Conservation (phyloP, 2,797 vertebrate species). For the Siniperca obscura region DNA sequence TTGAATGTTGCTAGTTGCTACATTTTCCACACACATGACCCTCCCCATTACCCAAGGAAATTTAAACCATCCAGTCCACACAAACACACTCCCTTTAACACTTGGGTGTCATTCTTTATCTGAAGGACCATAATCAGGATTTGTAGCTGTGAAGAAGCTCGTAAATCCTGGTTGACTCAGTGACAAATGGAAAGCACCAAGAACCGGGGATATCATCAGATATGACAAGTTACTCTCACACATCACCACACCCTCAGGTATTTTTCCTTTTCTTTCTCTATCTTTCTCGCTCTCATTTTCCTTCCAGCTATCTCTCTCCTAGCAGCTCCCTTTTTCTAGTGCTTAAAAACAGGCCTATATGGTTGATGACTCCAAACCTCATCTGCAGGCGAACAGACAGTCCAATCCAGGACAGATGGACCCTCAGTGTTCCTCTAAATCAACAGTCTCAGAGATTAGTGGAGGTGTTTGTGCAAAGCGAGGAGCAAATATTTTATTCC, state of each 20-base stretch:
- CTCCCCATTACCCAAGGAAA: not conserved
- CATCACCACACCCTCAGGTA: slow-evolving; percentile 42
- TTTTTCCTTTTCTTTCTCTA: slow-evolving; percentile 39
- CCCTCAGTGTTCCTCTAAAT: slow-evolving; percentile 44
- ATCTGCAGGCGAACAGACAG: slow-evolving; percentile 34
- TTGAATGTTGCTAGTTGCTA: not conserved
- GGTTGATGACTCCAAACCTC: slow-evolving; percentile 33
- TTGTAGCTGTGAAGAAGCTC: slow-evolving; percentile 59
- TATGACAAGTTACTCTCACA: slow-evolving; percentile 69
- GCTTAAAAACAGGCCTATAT: slow-evolving; percentile 23
- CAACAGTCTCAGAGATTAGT: slow-evolving; percentile 46
- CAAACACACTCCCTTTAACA: slow-evolving; percentile 47
- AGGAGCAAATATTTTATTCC: slow-evolving; percentile 32
- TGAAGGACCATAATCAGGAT: slow-evolving; percentile 65
- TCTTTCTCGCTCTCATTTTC: slow-evolving; percentile 39
- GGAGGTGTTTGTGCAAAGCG: slow-evolving; percentile 14
- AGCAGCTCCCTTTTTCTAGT: slow-evolving; percentile 1
- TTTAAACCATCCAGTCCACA: slow-evolving; percentile 33
- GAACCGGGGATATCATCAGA: slow-evolving; percentile 63
- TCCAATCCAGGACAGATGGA: slow-evolving; percentile 56
- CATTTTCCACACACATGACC: not conserved
- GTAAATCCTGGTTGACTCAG: slow-evolving; percentile 72
- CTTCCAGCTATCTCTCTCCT: slow-evolving; percentile 28
- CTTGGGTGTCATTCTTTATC: slow-evolving; percentile 58
- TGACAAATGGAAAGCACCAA: slow-evolving; percentile 67